These are phyloP conservation scores for Procambarus clarkii DNA, from an alignment of 1,140 invertebrate genomes.

Conservation along the genomic window DNA sequence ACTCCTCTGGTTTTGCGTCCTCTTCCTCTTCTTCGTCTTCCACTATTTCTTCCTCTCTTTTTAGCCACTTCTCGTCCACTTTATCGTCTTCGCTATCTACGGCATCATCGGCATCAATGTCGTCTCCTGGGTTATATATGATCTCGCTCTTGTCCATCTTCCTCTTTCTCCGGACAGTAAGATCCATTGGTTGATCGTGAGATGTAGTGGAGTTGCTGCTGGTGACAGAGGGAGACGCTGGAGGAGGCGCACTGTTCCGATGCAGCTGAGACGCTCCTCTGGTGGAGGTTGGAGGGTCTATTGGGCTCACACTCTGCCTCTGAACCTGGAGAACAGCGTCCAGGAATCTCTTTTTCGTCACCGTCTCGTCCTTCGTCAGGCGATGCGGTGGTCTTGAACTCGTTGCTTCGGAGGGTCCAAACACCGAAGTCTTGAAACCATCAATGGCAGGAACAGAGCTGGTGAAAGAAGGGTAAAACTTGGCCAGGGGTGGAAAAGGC, in stretches of 20 bases:
- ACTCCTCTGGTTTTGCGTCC: conserved; percentile 16
- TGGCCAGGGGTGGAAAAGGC: conserved; percentile 64
- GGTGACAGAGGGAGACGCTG: conserved; percentile 18
- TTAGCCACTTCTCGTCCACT: conserved; percentile 25
- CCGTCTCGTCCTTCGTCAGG: conserved; percentile 64
- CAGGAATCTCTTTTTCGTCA: conserved; percentile 70
- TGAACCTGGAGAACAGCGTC: conserved; percentile 71
- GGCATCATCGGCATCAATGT: conserved; percentile 45
- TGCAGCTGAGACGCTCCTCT: conserved; percentile 12
- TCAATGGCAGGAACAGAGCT: conserved; percentile 46
- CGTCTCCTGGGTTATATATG: conserved; percentile 65
- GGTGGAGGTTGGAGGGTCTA: not conserved
- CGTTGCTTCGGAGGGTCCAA: conserved; percentile 31
- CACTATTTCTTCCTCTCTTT: conserved; percentile 42
- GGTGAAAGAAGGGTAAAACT: conserved; percentile 66
- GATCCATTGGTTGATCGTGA: conserved; percentile 71
- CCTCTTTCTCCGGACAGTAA: conserved; percentile 70
- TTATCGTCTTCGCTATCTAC: conserved; percentile 51
- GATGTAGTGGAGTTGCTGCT: conserved; percentile 12
- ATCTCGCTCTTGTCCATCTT: conserved; percentile 72
- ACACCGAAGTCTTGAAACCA: conserved; percentile 59
- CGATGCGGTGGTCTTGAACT: conserved; percentile 16
- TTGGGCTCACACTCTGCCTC: conserved; percentile 54
- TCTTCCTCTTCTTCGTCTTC: conserved; percentile 12
- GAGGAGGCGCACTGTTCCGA: not conserved